phyloP scores from a whole-genome alignment of 2,113 vertebrate species.

The Cynopterus brachyotis region DNA sequence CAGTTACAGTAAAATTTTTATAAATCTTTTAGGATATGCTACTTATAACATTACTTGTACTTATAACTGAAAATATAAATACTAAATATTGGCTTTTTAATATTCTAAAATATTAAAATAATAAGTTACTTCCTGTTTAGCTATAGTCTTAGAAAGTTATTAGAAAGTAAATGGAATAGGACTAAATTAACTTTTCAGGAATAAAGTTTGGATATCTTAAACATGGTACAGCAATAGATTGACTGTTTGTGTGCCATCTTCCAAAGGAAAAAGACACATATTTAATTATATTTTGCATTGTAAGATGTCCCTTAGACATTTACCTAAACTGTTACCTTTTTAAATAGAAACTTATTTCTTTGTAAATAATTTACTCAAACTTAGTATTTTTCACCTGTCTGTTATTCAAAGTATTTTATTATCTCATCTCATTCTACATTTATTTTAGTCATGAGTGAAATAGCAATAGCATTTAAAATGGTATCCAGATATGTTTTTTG shows the following conservation, averaged over 20 bases:
- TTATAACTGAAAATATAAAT: not conserved
- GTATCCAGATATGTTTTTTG: not conserved
- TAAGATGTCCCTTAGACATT: not conserved
- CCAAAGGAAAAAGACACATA: not conserved
- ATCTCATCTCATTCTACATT: not conserved
- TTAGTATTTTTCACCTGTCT: not conserved
- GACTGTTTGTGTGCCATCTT: not conserved
- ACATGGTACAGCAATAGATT: not conserved
- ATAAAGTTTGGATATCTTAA: not conserved
- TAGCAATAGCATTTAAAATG: not conserved
- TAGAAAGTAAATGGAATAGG: not conserved
- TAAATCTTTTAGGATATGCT: not conserved
- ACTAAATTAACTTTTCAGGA: not conserved
- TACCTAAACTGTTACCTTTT: not conserved
- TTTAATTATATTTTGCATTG: not conserved
- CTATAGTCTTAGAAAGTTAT: not conserved
- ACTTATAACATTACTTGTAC: not conserved
- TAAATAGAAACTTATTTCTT: not conserved
- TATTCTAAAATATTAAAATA: not conserved
- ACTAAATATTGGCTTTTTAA: not conserved
- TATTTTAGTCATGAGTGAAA: not conserved
- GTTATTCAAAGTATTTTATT: not conserved
- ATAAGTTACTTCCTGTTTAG: not conserved
- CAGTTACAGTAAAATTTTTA: not conserved
- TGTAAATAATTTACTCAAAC: not conserved